These are phyloP conservation scores for Chionoecetes opilio DNA, from an alignment of 1,140 invertebrate genomes.

Conservation along the genomic window DNA sequence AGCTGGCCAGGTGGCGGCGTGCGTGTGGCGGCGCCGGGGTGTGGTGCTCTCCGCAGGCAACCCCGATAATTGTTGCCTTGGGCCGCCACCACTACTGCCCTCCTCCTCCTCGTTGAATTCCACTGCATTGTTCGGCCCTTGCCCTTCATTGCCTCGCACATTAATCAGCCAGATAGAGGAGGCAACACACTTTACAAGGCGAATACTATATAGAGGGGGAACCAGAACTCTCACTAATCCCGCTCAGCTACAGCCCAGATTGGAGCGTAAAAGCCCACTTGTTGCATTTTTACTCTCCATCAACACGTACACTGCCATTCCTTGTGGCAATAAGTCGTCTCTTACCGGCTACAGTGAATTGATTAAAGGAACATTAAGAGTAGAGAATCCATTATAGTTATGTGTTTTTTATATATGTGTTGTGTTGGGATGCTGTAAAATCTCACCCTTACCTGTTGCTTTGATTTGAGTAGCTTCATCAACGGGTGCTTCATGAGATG, in stretches of 20 bases:
- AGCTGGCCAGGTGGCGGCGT: constrained; percentile 70
- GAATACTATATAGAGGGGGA: neutral
- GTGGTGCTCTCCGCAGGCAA: constrained; percentile 67
- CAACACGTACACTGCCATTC: neutral
- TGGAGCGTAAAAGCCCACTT: constrained; percentile 27
- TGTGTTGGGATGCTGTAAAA: neutral
- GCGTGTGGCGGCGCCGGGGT: constrained; percentile 75
- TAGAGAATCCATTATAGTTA: neutral
- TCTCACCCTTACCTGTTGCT: neutral
- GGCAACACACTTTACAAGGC: neutral
- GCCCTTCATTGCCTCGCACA: neutral
- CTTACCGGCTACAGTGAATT: neutral
- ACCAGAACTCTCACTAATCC: neutral
- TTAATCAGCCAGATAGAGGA: neutral
- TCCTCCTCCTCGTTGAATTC: neutral
- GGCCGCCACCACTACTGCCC: constrained; percentile 36
- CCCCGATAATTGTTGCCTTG: constrained; percentile 68
- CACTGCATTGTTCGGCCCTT: neutral
- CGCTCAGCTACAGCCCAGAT: constrained; percentile 3
- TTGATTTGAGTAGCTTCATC: too few species aligned
- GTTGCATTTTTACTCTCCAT: neutral
- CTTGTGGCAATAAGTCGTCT: neutral
- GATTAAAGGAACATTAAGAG: neutral
- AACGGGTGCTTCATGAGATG: too few species aligned
- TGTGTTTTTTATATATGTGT: neutral